phyloP scores from a whole-genome alignment of 2,113 vertebrate species.

The Rhinolophus sinicus region DNA sequence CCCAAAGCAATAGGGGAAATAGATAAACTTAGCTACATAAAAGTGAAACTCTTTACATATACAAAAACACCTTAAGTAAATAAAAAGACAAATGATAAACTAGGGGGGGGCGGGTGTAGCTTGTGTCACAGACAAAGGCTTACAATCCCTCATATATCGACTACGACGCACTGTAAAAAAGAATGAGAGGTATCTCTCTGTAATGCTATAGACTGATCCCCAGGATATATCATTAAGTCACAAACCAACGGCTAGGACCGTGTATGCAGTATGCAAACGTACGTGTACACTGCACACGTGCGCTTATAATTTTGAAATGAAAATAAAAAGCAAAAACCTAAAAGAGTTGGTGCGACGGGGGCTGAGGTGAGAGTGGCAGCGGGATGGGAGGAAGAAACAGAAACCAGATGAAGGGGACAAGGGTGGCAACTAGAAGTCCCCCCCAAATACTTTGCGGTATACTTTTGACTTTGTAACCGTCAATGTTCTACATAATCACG shows the following conservation, averaged over 20 bases:
- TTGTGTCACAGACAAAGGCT: background rate
- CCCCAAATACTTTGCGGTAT: background rate
- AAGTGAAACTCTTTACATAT: background rate
- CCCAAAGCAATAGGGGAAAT: background rate
- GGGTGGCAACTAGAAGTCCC: background rate
- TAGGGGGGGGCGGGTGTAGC: background rate
- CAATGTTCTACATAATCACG: background rate
- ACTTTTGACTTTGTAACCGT: background rate
- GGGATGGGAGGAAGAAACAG: background rate
- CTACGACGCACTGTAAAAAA: no score
- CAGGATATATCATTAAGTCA: background rate
- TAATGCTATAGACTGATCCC: background rate
- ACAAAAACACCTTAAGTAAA: background rate
- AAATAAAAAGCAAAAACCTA: background rate
- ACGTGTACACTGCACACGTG: fast-evolving
- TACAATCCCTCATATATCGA: no score
- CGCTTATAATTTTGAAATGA: background rate
- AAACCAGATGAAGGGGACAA: background rate
- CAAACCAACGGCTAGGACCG: background rate
- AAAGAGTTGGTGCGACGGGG: background rate
- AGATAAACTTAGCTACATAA: background rate
- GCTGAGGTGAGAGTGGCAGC: no score
- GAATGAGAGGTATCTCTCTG: no score
- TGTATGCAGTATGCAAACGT: background rate
- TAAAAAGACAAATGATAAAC: background rate